Base-by-base conservation (phyloP, 2,888 invertebrate species). In the Dichetophora obliterata region DNA sequence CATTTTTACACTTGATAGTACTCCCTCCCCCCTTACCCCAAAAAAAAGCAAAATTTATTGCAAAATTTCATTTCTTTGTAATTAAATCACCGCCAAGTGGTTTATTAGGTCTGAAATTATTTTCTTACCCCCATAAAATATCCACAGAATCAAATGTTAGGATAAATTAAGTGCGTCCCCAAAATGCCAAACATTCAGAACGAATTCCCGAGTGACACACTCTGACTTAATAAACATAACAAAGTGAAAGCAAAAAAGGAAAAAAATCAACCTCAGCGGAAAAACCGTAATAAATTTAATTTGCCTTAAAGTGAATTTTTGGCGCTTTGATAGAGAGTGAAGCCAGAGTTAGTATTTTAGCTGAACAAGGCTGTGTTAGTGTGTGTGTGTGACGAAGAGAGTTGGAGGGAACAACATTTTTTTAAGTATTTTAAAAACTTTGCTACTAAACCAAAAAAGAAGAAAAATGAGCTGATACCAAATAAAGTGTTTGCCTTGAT, bases 211-310 rank as follows among this genome's bases (percentile, higher is more conserved):
- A 43, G n/a, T 66, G 66, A 66, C 66, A 66, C 66, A 11, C 37
- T 66, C 27, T 22, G 37, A 43, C 43, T 11, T n/a, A 66, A 43
- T 11, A 31, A 27, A 63, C 34, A 31, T 31, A 5, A 63, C 5
- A 63, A 14, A 63, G 31, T 31, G 19, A 65, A 24, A 22, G 65
- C 16, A 37, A 37, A 16, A 22, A 43, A 66, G 22, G 8, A 22
- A 22, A 8, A 66, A 66, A 43, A 65, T 19, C 54, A 19, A 34
- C 34, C 65, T 65, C 19, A 14, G 22, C 66, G 37, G 22, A 37
- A 59, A 71, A 71, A 57, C 71, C 71, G 22, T 71, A 71, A 71
- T 71, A 71, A 59, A 59, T 71, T 71, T 43, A 71, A 71, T 71
- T 71, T 71, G 14, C 22, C 59, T 71, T 43, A 27, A 71, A 71